phyloP scores from a whole-genome alignment of 2,888 invertebrate genomes.

The Dryobota labecula region DNA sequence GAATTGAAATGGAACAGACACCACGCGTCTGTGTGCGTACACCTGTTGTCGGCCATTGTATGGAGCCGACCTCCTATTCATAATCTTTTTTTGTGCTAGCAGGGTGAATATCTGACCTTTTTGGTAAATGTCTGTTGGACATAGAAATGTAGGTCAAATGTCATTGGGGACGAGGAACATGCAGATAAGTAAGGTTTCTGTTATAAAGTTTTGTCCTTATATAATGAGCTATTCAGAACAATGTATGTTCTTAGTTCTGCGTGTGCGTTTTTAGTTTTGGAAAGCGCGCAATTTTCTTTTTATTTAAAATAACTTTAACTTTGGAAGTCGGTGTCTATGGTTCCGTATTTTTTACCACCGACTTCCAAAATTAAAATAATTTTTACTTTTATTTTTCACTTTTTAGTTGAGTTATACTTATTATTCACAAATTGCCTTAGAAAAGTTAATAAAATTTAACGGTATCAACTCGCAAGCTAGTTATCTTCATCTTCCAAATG shows the following conservation, averaged over 20 bases:
- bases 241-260: not conserved
- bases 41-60: not conserved
- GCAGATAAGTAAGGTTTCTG: slow-evolving; percentile 4
- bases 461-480: too few relatives aligned
- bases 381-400: too few relatives aligned
- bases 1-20: not conserved
- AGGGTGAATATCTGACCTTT: slow-evolving; percentile 15
- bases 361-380: too few relatives aligned
- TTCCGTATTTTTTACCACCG: too few relatives aligned
- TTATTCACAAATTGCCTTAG: too few relatives aligned
- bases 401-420: too few relatives aligned
- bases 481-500: too few relatives aligned
- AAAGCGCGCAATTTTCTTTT: not conserved
- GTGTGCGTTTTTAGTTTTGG: not conserved
- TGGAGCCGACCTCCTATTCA: not conserved
- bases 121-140: not conserved
- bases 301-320: too few relatives aligned
- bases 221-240: not conserved
- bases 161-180: slow-evolving; percentile 8
- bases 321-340: too few relatives aligned
- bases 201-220: not conserved
- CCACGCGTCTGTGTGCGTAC: not conserved
- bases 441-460: too few relatives aligned
- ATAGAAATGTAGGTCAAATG: slow-evolving; percentile 31
- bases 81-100: not conserved